These are phyloP conservation scores for Lysandra bellargus DNA, from an alignment of 2,888 invertebrate species.

Conservation along the genomic window DNA sequence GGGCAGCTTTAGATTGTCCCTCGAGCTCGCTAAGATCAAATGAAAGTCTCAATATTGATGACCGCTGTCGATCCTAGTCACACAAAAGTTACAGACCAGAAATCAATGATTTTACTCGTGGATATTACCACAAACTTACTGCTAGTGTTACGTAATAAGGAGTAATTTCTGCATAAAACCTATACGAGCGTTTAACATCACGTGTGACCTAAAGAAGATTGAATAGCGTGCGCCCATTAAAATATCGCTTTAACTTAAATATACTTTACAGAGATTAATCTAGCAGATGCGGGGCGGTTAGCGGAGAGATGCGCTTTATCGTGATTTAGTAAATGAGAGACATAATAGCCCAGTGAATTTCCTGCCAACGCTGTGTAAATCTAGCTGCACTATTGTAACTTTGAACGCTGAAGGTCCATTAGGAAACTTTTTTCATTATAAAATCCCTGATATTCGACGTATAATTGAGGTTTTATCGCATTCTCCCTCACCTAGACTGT, in stretches of 20 bases:
- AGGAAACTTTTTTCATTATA: constrained; percentile 12
- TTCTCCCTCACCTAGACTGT: not conserved
- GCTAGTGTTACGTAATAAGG: not conserved
- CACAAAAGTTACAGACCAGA: not conserved
- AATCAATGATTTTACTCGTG: not conserved
- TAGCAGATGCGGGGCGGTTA: not conserved
- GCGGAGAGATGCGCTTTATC: constrained; percentile 20
- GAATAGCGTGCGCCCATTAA: not conserved
- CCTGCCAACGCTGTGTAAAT: constrained; percentile 13
- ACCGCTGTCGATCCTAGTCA: constrained; percentile 12
- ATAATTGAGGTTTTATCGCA: not conserved
- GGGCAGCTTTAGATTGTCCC: constrained; percentile 10
- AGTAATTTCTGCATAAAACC: not conserved
- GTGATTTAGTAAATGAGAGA: constrained; percentile 27
- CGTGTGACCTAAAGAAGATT: not conserved
- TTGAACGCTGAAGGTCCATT: constrained; percentile 8
- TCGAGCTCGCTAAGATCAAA: constrained; percentile 9
- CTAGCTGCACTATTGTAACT: constrained; percentile 23
- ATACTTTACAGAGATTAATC: constrained; percentile 12
- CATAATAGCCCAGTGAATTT: constrained; percentile 26
- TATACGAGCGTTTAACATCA: not conserved
- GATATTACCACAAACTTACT: not conserved
- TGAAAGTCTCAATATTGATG: constrained; percentile 12
- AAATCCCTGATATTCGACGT: not conserved
- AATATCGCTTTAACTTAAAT: constrained; percentile 2